Evolutionary conservation across 2,888 invertebrate genomes (phyloP).

Genomic region (Limenitis camilla): DNA sequence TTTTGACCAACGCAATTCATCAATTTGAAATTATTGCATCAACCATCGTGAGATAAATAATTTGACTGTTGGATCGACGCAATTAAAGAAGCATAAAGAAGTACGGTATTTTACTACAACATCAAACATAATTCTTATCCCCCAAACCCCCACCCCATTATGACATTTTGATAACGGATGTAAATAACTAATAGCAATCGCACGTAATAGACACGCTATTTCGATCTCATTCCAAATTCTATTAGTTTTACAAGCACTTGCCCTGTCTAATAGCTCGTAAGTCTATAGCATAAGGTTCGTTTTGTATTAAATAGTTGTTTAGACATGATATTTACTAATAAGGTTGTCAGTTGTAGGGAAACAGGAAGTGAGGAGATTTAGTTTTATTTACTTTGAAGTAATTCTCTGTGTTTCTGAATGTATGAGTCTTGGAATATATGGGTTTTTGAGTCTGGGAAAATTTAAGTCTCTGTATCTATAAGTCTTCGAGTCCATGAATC

Average conservation of each 20-base stretch:
- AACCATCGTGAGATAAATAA: too few species aligned
- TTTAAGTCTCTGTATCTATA: too few species aligned
- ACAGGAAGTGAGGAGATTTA: not conserved
- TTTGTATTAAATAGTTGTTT: conserved; percentile 6
- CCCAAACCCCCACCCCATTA: not conserved
- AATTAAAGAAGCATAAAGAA: too few species aligned
- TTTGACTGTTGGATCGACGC: too few species aligned
- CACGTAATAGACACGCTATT: conserved; percentile 21
- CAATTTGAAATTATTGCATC: too few species aligned
- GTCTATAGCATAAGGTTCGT: conserved; percentile 10
- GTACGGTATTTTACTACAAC: too few species aligned
- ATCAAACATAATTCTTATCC: too few species aligned
- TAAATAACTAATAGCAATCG: conserved; percentile 20
- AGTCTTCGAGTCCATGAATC: too few species aligned
- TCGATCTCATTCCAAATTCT: conserved; percentile 37
- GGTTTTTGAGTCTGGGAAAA: too few species aligned
- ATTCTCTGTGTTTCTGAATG: not conserved
- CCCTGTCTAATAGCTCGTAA: conserved; percentile 7
- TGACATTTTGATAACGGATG: conserved; percentile 8
- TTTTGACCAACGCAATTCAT: too few species aligned
- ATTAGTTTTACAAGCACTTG: conserved; percentile 33
- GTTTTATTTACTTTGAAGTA: not conserved
- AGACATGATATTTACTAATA: conserved; percentile 21
- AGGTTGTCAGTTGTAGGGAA: conserved; percentile 2
- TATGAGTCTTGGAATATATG: not conserved